A percentile compares a stretch with the other conserved stretches of the same genome.
These are phyloP conservation scores for Acromyrmex echinatior DNA, from an alignment of 1,140 invertebrate species.

Conservation along the genomic window DNA sequence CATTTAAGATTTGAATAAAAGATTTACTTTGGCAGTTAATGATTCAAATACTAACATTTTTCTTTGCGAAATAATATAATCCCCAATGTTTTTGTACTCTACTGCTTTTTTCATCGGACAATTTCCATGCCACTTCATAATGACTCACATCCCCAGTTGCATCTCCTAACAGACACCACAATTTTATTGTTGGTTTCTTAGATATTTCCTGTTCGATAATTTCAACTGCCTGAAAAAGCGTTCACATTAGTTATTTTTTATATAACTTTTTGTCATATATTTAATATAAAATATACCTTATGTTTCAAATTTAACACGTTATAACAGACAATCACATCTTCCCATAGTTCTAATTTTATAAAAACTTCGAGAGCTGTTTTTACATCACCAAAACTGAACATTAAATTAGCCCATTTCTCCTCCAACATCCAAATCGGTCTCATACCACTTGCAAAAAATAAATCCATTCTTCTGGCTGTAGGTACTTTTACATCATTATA, in stretches of 20 bases:
- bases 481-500: constrained; percentile 84
- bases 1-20: constrained; percentile 42
- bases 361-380: constrained; percentile 95
- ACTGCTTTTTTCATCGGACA: constrained; percentile 93
- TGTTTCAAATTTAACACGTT: constrained; percentile 93
- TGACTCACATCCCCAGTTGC: constrained; percentile 89
- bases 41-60: constrained; percentile 84
- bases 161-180: constrained; percentile 97
- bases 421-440: constrained; percentile 92
- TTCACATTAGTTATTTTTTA: constrained; percentile 24
- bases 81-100: constrained; percentile 95
- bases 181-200: constrained; percentile 93
- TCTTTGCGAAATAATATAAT: constrained; percentile 91
- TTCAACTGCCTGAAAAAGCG: constrained; percentile 91
- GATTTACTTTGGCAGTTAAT: constrained; percentile 43
- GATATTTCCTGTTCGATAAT: constrained; percentile 94
- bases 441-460: constrained; percentile 90
- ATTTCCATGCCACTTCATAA: constrained; percentile 96
- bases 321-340: constrained; percentile 97
- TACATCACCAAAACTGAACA: constrained; percentile 93
- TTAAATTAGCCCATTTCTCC: constrained; percentile 92
- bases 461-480: constrained; percentile 85
- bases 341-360: constrained; percentile 94
- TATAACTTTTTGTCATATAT: neutral
- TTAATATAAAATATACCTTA: constrained; percentile 88